Base-by-base conservation (phyloP, 2,888 invertebrate species). In the Agonopterix arenella region DNA sequence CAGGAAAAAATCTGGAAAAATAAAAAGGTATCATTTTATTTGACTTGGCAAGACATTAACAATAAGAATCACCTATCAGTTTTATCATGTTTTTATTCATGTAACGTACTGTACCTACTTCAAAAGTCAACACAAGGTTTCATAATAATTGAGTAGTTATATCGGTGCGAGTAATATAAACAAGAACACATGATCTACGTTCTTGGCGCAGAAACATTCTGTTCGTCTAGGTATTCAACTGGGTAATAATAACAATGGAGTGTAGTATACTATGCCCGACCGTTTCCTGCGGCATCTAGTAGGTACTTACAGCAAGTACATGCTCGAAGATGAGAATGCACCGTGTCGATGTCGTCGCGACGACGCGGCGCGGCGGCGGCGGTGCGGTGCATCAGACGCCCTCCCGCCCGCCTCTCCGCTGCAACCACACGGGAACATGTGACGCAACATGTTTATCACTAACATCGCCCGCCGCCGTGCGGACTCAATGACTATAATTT, bases 401-500 rank as follows among this genome's bases (percentile, higher is more conserved):
- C 57, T 55, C 59, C 54, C 52, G 52, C 57, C 52, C 54, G 44
- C 49, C 57, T 59, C 46, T 55, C 49, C 57, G 55, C 51, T 28
- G 28, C 28, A 28, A 7, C 28, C 53, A 48, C 37, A 48, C 47
- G 49, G 49, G 55, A 60, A 49, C 55, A 49, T 60, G 62, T 80
- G 74, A 79, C 72, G 75, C 71, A 73, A 73, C 69, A 58, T 70
- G 70, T 73, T 73, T 76, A 73, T 68, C 59, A 54, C 62, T 59
- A 66, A 62, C 64, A 61, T 60, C 62, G 61, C 53, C 52, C 64
- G 61, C 60, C 62, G 61, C 53, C 52, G 56, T 58, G 59, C 62
- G 60, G 58, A 57, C 68, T 73, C 71, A 74, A 73, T 76, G 71
- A 65, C 70, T 70, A 63, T 72, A 69, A 73, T 76, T 79, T 77